Percentiles rank a stretch among this genome's conserved stretches.
Evolutionary conservation across 1,140 invertebrate species (phyloP).

Genomic region (Heliconius nattereri): DNA sequence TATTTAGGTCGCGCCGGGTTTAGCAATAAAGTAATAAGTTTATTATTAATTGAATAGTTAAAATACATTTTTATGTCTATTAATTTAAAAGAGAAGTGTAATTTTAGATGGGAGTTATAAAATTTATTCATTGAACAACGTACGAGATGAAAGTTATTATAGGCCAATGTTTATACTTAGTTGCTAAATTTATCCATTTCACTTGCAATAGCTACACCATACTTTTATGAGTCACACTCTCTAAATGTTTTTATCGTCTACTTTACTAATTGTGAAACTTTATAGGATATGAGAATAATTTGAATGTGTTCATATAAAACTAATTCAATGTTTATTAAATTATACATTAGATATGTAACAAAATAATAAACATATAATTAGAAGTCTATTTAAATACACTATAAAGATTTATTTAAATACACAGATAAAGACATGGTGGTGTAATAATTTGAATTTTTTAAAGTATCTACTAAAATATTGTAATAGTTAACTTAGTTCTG

Average conservation of each 20-base stretch:
- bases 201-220: background rate
- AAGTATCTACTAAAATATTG: too few species aligned
- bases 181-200: slow-evolving; percentile 1
- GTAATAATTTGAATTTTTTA: too few species aligned
- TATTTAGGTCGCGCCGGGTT: too few species aligned
- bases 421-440: too few species aligned
- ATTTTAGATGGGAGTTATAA: background rate
- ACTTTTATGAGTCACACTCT: background rate
- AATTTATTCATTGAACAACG: slow-evolving; percentile 1
- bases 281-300: background rate
- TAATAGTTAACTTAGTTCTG: too few species aligned
- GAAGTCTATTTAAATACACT: too few species aligned
- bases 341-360: too few species aligned
- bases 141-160: background rate
- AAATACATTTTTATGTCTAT: background rate
- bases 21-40: too few species aligned
- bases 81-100: background rate
- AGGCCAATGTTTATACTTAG: background rate
- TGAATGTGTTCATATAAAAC: too few species aligned
- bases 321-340: too few species aligned
- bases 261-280: background rate
- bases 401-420: too few species aligned
- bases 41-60: background rate
- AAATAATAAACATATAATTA: too few species aligned
- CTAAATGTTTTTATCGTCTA: background rate